These are phyloP conservation scores for Rhineura floridana DNA, from an alignment of 2,113 vertebrate genomes.

Conservation along the genomic window DNA sequence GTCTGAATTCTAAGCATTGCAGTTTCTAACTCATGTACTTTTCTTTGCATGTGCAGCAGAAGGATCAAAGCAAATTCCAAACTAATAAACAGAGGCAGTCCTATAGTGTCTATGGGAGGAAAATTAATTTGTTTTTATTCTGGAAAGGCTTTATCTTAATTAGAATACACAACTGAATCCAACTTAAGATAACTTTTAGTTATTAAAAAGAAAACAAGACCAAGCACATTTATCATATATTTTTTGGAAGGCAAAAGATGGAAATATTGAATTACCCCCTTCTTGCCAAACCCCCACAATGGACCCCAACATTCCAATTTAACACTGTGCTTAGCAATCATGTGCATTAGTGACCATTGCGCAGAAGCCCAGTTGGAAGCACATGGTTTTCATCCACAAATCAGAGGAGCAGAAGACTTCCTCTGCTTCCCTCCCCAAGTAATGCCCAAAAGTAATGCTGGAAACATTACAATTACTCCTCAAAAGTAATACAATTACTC, in stretches of 20 bases:
- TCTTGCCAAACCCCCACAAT: neutral
- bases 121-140: slow-evolving; percentile 33
- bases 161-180: slow-evolving; percentile 26
- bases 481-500: too few relatives aligned
- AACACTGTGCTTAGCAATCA: slow-evolving; percentile 56
- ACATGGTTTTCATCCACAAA: too few relatives aligned
- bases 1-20: slow-evolving; percentile 39
- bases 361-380: too few relatives aligned
- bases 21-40: slow-evolving; percentile 9
- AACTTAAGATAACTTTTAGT: slow-evolving; percentile 47
- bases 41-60: slow-evolving; percentile 10
- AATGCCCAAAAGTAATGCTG: too few relatives aligned
- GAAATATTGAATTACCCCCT: slow-evolving; percentile 9
- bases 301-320: slow-evolving; percentile 28
- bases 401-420: too few relatives aligned
- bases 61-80: slow-evolving; percentile 14
- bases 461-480: too few relatives aligned
- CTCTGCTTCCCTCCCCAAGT: too few relatives aligned
- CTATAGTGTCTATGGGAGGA: slow-evolving; percentile 22
- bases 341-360: slow-evolving; percentile 69
- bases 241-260: slow-evolving; percentile 15
- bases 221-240: slow-evolving; percentile 26
- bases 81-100: slow-evolving; percentile 38
- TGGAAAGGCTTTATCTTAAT: slow-evolving; percentile 48
- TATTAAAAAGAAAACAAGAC: slow-evolving; percentile 52